phyloP scores from a whole-genome alignment of 2,113 vertebrate species.

The Piliocolobus tephrosceles region DNA sequence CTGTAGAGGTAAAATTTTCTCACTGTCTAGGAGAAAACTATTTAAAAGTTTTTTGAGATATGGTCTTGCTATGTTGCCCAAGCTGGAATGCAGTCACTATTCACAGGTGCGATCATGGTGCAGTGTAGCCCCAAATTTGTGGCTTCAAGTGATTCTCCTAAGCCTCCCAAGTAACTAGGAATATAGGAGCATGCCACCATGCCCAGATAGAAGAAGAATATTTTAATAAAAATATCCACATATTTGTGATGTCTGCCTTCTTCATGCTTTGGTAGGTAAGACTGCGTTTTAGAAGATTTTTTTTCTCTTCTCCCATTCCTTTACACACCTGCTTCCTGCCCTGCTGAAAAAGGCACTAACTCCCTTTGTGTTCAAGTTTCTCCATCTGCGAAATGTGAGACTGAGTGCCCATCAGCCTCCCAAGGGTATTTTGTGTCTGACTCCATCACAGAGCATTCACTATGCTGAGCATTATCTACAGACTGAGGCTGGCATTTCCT shows the following conservation, averaged over 20 bases:
- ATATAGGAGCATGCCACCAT: neutral
- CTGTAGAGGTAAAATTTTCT: neutral
- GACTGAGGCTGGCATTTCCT: slow-evolving; percentile 65
- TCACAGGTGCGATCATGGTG: neutral
- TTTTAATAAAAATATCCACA: neutral
- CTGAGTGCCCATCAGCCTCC: slow-evolving; percentile 46
- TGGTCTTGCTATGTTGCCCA: neutral
- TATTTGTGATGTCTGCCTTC: neutral
- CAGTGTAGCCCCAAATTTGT: neutral
- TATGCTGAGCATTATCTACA: slow-evolving; percentile 57
- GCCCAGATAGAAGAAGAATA: neutral
- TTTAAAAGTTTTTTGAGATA: neutral
- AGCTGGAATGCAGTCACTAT: neutral
- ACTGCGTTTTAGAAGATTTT: neutral
- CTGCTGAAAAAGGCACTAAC: slow-evolving; percentile 37
- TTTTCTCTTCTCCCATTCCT: slow-evolving; percentile 37
- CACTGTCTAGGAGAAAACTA: neutral
- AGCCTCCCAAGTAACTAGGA: neutral
- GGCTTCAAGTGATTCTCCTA: neutral
- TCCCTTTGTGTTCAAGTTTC: slow-evolving; percentile 59
- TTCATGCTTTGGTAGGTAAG: slow-evolving; percentile 14
- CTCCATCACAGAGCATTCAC: slow-evolving; percentile 47
- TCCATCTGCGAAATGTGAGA: slow-evolving; percentile 68
- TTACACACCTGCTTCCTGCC: slow-evolving; percentile 55
- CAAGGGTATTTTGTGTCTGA: slow-evolving; percentile 56